A percentile compares a stretch with the other conserved stretches of the same genome.
Evolutionary conservation across 2,888 invertebrate species (phyloP).

Genomic region (Idaea biselata): DNA sequence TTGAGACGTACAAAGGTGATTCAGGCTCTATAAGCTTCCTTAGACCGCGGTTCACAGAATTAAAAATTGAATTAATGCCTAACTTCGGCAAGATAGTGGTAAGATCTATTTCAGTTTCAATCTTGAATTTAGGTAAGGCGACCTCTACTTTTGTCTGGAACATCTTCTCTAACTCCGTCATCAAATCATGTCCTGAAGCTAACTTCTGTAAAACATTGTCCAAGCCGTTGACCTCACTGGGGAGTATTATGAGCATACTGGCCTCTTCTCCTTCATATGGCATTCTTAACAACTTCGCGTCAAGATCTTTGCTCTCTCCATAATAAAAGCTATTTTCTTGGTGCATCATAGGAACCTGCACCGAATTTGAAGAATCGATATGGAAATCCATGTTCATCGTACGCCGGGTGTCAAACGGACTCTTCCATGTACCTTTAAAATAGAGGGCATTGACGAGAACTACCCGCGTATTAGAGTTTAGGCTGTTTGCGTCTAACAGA

Average conservation of each 20-base stretch:
- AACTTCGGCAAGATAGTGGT: conserved; percentile 83
- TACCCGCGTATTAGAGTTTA: conserved; percentile 81
- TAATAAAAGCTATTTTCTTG: conserved; percentile 72
- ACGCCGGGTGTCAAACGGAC: conserved; percentile 80
- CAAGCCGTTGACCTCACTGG: conserved; percentile 84
- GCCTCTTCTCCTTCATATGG: conserved; percentile 85
- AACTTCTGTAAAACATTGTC: conserved; percentile 82
- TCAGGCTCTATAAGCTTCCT: conserved; percentile 78
- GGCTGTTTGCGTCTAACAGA: conserved; percentile 82
- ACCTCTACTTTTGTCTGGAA: conserved; percentile 81
- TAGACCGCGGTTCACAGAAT: conserved; percentile 79
- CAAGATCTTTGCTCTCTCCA: conserved; percentile 52
- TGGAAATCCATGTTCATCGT: conserved; percentile 85
- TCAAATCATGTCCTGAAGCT: conserved; percentile 67
- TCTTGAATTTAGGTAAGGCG: conserved; percentile 89
- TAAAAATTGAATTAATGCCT: conserved; percentile 86
- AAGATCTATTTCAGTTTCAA: conserved; percentile 87
- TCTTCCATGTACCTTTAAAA: conserved; percentile 90
- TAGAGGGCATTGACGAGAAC: conserved; percentile 92
- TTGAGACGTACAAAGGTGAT: conserved; percentile 81
- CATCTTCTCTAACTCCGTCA: conserved; percentile 76
- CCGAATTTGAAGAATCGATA: conserved; percentile 67
- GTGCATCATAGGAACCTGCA: conserved; percentile 88
- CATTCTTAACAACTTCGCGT: conserved; percentile 83
- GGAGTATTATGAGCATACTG: conserved; percentile 88